Evolutionary conservation across 2,888 invertebrate species (phyloP).

Genomic region (Spilosoma lubricipeda): DNA sequence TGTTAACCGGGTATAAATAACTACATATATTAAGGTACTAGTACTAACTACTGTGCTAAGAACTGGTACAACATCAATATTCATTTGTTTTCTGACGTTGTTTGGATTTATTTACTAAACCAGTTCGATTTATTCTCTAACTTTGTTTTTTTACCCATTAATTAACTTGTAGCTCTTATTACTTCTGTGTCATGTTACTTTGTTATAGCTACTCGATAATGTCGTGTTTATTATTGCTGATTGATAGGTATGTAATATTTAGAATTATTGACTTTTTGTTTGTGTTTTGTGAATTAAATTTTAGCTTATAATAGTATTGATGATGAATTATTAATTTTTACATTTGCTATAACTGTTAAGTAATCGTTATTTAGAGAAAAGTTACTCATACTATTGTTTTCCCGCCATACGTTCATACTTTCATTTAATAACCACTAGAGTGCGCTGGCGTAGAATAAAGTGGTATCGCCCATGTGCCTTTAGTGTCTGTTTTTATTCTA

Average conservation of each 20-base stretch:
- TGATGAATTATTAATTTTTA: not conserved
- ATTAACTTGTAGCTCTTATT: not conserved
- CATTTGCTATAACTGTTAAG: not conserved
- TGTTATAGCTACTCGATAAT: not conserved
- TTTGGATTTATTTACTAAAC: not conserved
- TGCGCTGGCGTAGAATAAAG: constrained; percentile 67
- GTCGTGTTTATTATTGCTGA: not conserved
- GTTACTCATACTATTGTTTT: constrained; percentile 21
- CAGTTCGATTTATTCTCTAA: not conserved
- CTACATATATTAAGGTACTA: not conserved
- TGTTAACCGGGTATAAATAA: not conserved
- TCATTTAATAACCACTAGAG: constrained; percentile 54
- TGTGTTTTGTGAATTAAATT: not conserved
- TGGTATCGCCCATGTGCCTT: constrained; percentile 79
- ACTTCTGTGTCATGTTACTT: not conserved
- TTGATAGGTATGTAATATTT: not conserved
- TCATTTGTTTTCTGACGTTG: not conserved
- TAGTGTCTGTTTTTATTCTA: constrained; percentile 53
- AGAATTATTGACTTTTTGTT: not conserved
- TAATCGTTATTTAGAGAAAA: not conserved
- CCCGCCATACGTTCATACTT: constrained; percentile 59
- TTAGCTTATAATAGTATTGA: not conserved
- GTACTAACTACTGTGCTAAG: not conserved
- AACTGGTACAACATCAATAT: not conserved
- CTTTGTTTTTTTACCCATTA: not conserved